Percentiles rank a stretch among this genome's conserved stretches.
phyloP scores from a whole-genome alignment of 1,140 invertebrate genomes.

The Tetraneura akinire region DNA sequence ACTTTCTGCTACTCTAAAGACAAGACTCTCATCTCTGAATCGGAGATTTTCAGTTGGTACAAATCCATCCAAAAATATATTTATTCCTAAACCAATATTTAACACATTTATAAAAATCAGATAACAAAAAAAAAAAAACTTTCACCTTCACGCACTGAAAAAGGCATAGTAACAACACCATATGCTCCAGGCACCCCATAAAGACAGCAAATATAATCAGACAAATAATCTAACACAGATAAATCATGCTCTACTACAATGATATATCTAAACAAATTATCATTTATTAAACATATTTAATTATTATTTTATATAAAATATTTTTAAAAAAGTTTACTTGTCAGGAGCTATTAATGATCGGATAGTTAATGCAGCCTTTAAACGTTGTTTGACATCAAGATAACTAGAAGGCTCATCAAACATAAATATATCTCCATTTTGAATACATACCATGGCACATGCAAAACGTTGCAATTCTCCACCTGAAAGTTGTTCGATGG shows the following conservation, averaged over 20 bases:
- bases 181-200: conserved; percentile 99
- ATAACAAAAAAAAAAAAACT: conserved; percentile 9
- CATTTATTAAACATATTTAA: conserved; percentile 51
- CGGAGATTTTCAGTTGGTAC: conserved; percentile 99
- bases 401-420: conserved; percentile 99
- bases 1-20: conserved; percentile 98
- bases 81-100: conserved; percentile 73
- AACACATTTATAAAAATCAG: background rate
- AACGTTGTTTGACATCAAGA: conserved; percentile 96
- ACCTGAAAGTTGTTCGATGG: conserved; percentile 80
- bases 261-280: conserved; percentile 75
- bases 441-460: conserved; percentile 98
- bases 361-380: conserved; percentile 95
- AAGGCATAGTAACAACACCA: conserved; percentile 99
- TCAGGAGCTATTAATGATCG: conserved; percentile 85
- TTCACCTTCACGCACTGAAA: conserved; percentile 94
- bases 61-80: conserved; percentile 99
- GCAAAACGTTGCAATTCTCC: conserved; percentile 98
- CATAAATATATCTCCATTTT: conserved; percentile 99
- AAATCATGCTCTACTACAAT: conserved; percentile 99
- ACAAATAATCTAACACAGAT: conserved; percentile 97
- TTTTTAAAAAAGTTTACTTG: conserved; percentile 68
- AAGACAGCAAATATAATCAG: conserved; percentile 98
- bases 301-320: conserved; percentile 2
- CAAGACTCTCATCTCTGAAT: conserved; percentile 93